Evolutionary conservation across 2,888 invertebrate genomes (phyloP), one percentile per base, ranked within the genome.

Genomic region (Tetramorium bicarinatum): DNA sequence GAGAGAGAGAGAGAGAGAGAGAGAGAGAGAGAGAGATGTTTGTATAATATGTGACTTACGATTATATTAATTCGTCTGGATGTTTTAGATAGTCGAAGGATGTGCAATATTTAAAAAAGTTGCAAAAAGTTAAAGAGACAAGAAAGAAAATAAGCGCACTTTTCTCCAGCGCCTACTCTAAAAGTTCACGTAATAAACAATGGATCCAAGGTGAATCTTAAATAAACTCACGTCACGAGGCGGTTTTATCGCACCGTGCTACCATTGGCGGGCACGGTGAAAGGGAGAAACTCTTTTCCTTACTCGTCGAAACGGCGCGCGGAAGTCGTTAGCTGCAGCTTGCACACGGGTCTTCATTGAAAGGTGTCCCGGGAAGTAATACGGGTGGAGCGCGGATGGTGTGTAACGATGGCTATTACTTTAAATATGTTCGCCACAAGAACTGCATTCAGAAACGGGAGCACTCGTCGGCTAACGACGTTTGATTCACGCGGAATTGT

Each of bases 301-400:
- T 59, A 47, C 18, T 79, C 69, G 59, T 59, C 47, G 59, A 59
- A 79, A 69, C 34, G 52, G 38, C 82, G 76, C 59, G 25, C 38
- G 72, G 62, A 54, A 83, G 79, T 87, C 88, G 87, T 89, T 89
- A 87, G 85, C 84, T 84, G 87, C 89, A 89, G 79, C 83, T 88
- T 85, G 83, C 82, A 84, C 80, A 81, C 61, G 85, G 49, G 67
- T 88, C 76, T 59, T 82, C 74, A 41, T 56, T 59, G 88, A 82
- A 67, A 88, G 79, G 85, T 74, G 56, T 21, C 44, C 41, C 47
- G 69, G 71, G 59, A 85, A 67, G 84, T 76, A 87, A 84, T 54
- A 67, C 74, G 49, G 9, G 29, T 25, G 56, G 18, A 13, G n/a
- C 18, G n/a, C 7, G 71, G 82, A 74, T 72, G 69, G 64, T 49